phyloP scores from a whole-genome alignment of 2,113 vertebrate genomes.

The Falcunculus frontatus region DNA sequence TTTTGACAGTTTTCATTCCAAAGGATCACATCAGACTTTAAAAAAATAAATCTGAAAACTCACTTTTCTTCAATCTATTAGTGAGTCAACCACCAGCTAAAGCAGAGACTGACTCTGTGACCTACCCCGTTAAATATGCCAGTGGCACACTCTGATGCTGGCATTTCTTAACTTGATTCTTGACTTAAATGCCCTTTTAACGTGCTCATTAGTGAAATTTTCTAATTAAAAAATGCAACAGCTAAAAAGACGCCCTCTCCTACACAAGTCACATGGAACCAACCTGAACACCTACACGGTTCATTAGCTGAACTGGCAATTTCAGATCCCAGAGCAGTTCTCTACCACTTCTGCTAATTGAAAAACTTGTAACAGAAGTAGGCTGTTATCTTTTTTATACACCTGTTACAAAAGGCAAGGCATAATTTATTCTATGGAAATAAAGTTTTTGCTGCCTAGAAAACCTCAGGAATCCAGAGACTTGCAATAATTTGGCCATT shows the following conservation, averaged over 20 bases:
- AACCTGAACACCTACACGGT: background rate
- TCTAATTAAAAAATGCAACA: conserved; percentile 42
- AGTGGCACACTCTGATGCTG: background rate
- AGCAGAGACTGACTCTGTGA: background rate
- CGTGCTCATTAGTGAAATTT: conserved; percentile 27
- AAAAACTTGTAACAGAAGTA: conserved; percentile 20
- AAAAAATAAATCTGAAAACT: background rate
- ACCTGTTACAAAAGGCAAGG: background rate
- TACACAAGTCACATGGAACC: conserved; percentile 28
- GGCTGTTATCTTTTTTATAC: background rate
- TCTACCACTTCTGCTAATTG: conserved; percentile 8
- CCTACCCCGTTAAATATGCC: background rate
- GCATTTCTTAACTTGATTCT: conserved; percentile 36
- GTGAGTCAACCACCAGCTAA: background rate
- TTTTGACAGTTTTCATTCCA: background rate
- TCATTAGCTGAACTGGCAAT: conserved; percentile 48
- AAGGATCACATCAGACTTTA: background rate
- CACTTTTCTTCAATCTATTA: conserved; percentile 1
- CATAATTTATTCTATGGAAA: background rate
- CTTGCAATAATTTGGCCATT: background rate
- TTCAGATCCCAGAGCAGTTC: conserved; percentile 31
- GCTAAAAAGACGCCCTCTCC: background rate
- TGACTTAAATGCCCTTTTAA: conserved; percentile 54
- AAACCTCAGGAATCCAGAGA: background rate
- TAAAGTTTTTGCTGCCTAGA: background rate